Evolutionary conservation across 2,797 vertebrate genomes (phyloP).

Genomic region (Phoeniculus purpureus): DNA sequence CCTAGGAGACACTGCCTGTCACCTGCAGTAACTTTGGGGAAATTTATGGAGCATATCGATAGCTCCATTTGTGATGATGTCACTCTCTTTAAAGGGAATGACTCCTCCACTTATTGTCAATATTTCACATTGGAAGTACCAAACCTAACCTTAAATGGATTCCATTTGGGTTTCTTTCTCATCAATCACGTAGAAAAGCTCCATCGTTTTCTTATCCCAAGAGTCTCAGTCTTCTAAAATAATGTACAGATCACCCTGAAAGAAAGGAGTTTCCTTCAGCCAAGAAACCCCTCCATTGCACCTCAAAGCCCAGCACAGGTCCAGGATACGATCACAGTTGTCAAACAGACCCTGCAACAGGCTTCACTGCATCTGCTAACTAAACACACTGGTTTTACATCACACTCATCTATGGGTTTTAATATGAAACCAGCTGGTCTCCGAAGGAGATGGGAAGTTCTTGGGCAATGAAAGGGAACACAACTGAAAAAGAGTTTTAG

Average conservation of each 20-base stretch:
- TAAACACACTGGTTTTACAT: neutral
- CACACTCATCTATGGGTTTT: neutral
- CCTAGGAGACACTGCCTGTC: slow-evolving; percentile 54
- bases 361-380: neutral
- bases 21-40: slow-evolving; percentile 30
- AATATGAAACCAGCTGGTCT: neutral
- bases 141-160: slow-evolving; percentile 11
- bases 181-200: neutral
- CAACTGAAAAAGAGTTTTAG: fast-evolving
- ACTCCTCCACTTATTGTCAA: slow-evolving; percentile 42
- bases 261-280: neutral
- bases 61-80: slow-evolving; percentile 66
- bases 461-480: neutral
- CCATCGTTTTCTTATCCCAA: neutral
- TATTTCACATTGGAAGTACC: slow-evolving; percentile 51
- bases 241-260: neutral
- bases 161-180: slow-evolving; percentile 17
- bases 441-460: neutral
- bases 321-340: neutral
- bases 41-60: slow-evolving; percentile 36
- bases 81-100: slow-evolving; percentile 48
- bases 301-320: neutral
- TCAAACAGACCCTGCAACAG: neutral
- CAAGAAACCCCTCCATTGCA: neutral
- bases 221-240: neutral